Evolutionary conservation across 2,888 invertebrate genomes (phyloP).

Genomic region (Nephrotoma appendiculata): DNA sequence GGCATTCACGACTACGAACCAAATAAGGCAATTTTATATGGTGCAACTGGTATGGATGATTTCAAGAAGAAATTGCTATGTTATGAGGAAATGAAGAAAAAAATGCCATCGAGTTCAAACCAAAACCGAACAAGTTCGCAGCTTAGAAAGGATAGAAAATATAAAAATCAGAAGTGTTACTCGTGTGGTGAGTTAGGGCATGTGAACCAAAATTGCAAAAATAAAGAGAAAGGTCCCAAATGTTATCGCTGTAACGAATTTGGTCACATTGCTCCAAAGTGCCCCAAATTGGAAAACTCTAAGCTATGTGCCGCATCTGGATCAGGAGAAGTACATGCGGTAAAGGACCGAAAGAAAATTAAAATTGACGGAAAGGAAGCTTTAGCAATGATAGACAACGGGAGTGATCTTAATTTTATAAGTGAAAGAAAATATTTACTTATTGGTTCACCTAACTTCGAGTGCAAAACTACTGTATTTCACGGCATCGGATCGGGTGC

Average conservation of each 20-base stretch:
- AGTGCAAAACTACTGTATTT: neutral
- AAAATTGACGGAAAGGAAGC: neutral
- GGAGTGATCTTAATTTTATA: neutral
- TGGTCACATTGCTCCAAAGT: constrained; percentile 1
- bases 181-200: neutral
- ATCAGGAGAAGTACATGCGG: neutral
- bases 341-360: neutral
- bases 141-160: neutral
- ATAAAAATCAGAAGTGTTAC: neutral
- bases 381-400: neutral
- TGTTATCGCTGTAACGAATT: neutral
- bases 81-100: constrained; percentile 2
- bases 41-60: constrained; percentile 9
- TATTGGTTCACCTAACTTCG: neutral
- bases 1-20: constrained; percentile 16
- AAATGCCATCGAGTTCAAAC: neutral
- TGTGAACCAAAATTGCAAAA: neutral
- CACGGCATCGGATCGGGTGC: neutral
- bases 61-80: constrained; percentile 3
- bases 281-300: neutral
- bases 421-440: neutral
- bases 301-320: no score
- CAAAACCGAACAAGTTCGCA: neutral
- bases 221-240: neutral
- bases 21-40: constrained; percentile 17